Evolutionary conservation across 2,797 vertebrate species (phyloP).

Genomic region (Cossypha niveicapilla): DNA sequence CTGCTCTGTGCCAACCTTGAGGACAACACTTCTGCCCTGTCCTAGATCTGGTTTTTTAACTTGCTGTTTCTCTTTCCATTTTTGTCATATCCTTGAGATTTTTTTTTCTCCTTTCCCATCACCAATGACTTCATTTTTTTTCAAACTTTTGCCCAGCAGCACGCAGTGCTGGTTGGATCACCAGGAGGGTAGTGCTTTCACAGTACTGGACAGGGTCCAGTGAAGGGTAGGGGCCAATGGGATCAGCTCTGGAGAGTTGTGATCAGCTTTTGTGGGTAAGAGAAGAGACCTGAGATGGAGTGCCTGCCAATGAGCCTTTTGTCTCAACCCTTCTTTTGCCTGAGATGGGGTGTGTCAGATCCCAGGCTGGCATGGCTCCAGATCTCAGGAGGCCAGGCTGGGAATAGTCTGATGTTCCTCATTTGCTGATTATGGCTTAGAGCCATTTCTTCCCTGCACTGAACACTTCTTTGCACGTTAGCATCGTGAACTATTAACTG

Average conservation of each 20-base stretch:
- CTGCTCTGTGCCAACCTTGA: accelerated
- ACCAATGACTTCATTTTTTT: background rate
- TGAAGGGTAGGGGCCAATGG: background rate
- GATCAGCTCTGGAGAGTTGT: background rate
- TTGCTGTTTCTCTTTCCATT: background rate
- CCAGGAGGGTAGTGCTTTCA: background rate
- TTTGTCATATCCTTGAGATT: background rate
- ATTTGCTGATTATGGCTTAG: background rate
- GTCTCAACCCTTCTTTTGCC: background rate
- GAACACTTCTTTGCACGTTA: background rate
- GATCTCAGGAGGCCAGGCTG: background rate
- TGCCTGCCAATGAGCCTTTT: background rate
- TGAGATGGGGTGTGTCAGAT: background rate
- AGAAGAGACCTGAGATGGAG: background rate
- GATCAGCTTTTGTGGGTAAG: background rate
- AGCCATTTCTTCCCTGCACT: background rate
- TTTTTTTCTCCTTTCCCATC: background rate
- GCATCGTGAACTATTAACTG: background rate
- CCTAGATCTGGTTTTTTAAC: background rate
- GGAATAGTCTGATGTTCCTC: background rate
- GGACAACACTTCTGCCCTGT: background rate
- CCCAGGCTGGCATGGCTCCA: background rate
- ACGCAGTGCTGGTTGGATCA: accelerated
- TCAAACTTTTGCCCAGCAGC: background rate
- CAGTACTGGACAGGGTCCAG: background rate